A percentile compares a stretch with the other conserved stretches of the same genome.
Evolutionary conservation across 2,113 vertebrate genomes (phyloP).

Genomic region (Xiphophorus couchianus): DNA sequence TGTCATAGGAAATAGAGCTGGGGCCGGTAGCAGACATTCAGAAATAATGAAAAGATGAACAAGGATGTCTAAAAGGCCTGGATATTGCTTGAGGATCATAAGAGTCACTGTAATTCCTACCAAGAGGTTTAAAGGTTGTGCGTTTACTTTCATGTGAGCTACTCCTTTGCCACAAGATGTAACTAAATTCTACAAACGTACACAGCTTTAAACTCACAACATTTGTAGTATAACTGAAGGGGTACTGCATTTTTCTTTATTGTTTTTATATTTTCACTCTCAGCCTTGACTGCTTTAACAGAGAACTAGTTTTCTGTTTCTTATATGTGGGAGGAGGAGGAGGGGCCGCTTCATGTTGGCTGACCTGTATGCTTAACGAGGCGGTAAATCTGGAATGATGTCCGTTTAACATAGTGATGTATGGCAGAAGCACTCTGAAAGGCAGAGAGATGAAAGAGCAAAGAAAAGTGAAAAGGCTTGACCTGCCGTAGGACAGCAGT

Average conservation of each 20-base stretch:
- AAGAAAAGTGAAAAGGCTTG: not conserved
- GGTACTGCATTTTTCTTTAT: no score
- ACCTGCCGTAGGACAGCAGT: not conserved
- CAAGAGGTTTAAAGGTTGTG: no score
- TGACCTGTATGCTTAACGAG: constrained; percentile 59
- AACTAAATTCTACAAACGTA: not conserved
- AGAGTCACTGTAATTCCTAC: not conserved
- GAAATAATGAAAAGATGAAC: no score
- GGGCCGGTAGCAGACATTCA: no score
- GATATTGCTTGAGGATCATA: no score
- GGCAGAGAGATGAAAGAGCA: constrained; percentile 4
- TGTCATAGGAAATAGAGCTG: no score
- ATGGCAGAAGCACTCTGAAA: not conserved
- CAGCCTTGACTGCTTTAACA: not conserved
- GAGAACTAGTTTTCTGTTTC: not conserved
- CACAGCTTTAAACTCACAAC: no score
- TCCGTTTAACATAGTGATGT: constrained; percentile 1
- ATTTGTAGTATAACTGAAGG: no score
- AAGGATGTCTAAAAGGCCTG: no score
- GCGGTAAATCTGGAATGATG: constrained; percentile 41
- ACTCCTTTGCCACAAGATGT: not conserved
- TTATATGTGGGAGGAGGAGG: not conserved
- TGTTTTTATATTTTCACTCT: no score
- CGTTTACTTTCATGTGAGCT: not conserved
- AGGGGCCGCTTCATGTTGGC: not conserved